A percentile compares a stretch with the other conserved stretches of the same genome.
phyloP scores from a whole-genome alignment of 2,113 vertebrate genomes.

The Struthidea cinerea region DNA sequence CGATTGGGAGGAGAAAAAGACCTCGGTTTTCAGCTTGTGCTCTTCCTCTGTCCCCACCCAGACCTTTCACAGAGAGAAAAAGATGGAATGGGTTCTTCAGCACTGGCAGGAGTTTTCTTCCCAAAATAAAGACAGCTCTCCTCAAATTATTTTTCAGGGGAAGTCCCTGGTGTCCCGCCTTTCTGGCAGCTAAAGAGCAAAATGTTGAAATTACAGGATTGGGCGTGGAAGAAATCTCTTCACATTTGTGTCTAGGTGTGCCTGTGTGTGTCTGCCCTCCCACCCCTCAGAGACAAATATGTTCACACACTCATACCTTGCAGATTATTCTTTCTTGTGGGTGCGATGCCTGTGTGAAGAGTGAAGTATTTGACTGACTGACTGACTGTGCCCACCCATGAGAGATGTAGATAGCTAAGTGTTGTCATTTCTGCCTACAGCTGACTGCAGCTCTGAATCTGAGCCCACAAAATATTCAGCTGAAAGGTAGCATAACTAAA shows the following conservation, averaged over 20 bases:
- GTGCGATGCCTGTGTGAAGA: neutral
- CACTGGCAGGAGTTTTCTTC: neutral
- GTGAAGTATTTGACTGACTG: conserved; percentile 9
- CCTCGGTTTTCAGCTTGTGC: neutral
- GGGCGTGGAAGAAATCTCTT: conserved; percentile 9
- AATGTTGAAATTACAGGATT: conserved; percentile 8
- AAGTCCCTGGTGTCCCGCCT: conserved; percentile 25
- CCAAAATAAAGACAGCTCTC: conserved; percentile 2
- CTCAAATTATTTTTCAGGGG: conserved; percentile 21
- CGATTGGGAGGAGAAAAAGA: neutral
- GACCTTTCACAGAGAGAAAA: neutral
- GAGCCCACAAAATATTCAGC: neutral
- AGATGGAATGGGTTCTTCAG: neutral
- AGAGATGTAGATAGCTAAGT: neutral
- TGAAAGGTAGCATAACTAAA: neutral
- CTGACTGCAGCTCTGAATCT: neutral
- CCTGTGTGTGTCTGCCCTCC: conserved; percentile 4
- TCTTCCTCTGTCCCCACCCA: neutral
- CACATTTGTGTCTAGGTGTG: conserved; percentile 24
- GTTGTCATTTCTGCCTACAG: conserved; percentile 34
- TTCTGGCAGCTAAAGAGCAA: conserved; percentile 46
- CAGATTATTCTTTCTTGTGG: conserved; percentile 15
- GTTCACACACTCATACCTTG: neutral
- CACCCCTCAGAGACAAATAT: neutral
- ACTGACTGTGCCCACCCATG: conserved; percentile 13